Evolutionary conservation across 2,888 invertebrate genomes (phyloP), one percentile per base, ranked within the genome.

Genomic region (Tinea trinotella): DNA sequence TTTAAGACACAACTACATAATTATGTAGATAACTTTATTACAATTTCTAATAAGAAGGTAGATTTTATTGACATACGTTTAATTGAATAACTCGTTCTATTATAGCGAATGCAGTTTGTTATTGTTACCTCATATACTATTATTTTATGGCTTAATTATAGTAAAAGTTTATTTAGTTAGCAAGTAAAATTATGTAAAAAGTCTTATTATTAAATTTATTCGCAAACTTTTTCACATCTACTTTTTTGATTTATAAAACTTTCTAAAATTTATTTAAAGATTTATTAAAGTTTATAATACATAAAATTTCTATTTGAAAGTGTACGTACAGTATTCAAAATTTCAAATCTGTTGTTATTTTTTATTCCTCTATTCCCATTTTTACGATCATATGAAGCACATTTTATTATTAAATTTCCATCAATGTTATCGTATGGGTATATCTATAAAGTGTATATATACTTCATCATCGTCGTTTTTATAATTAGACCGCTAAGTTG

Each of bases 401-500:
- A 22, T 22, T 22, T 10, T 30, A 30, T 10, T 30, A 30, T 30
- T 30, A 30, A 30, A 30, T 30, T 30, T 30, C 7, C 30, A 2
- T 2, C 3, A 4, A 30, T 15, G 18, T 19, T 46, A 46, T 46
- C 19, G 2, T 46, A 44, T 44, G 15, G 44, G 44, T 3, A 44
- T 44, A 44, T 20, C 22, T 49, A 49, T 49, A 49, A 22, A 46
- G 10, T 10, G 19, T 49, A 49, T 46, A 12, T 46, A 46, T 17
- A 49, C 22, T 49, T 12, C 22, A n/a, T 22, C 49, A 49, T 50
- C 12, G 22, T 50, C 24, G 50, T 24, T 50, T 50, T 50, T 50
- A 50, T 50, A 49, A 49, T 49, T 49, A 22, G 19, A 22, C 49
- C 49, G 49, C 49, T 20, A 49, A 34, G 34, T 15, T 34, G 52